Conservation (phyloP, 2,113 vertebrate genomes). For the Lynx canadensis region DNA sequence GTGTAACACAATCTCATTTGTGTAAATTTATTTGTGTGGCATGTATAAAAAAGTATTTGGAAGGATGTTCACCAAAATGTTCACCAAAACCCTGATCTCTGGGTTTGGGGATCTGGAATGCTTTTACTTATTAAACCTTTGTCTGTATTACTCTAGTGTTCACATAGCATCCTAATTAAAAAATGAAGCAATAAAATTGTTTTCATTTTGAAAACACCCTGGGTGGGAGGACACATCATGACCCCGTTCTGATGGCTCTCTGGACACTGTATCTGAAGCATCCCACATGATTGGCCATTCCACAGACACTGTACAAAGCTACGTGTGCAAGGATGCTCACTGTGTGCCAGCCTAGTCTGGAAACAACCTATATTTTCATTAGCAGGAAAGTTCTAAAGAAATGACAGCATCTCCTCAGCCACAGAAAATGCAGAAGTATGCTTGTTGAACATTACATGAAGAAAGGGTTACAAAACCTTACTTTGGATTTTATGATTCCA, state of each 20-base stretch:
- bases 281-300: background rate
- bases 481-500: conserved; percentile 12
- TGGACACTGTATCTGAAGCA: background rate
- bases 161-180: background rate
- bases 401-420: background rate
- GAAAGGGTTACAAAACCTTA: background rate
- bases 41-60: background rate
- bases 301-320: too few relatives aligned
- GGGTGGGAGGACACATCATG: background rate
- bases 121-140: background rate
- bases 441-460: background rate
- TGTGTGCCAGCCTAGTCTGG: background rate
- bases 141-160: background rate
- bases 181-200: background rate
- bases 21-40: background rate
- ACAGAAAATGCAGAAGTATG: background rate
- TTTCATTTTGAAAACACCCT: background rate
- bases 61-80: background rate
- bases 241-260: background rate
- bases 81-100: background rate
- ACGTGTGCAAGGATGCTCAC: background rate
- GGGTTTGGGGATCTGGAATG: background rate
- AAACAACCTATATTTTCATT: background rate
- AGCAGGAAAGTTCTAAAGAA: background rate
- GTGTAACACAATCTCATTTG: background rate